Base-by-base conservation (phyloP, 2,113 vertebrate genomes). In the Etia nguti region DNA sequence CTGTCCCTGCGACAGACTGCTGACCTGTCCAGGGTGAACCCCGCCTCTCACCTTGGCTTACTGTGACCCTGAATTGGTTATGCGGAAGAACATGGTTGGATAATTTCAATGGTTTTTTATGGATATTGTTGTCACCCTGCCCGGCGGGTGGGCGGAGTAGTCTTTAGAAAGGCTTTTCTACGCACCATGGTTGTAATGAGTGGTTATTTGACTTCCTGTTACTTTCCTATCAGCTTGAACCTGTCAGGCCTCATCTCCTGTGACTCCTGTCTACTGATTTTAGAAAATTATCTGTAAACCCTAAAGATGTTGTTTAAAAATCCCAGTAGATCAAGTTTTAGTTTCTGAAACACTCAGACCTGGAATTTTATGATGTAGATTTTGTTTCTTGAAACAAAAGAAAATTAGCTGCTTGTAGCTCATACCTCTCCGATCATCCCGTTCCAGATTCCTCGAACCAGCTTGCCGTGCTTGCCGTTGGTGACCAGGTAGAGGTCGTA, bases 381-480 rank as follows among this genome's bases (percentile, higher is more conserved):
- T 24, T 70, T 18, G 1, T 73, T 24, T 46, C 22, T 2, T 29
- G 68, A 73, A 62, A 20, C 29, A 3, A 62, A 62, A 34, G 3
- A 0, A 79, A 57, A 55, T 4, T 1, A 20, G 0, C 38, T n/a
- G 54, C 16, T 22, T 16, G 20, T 20, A 1, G 13, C 26, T 38
- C 95, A 86, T 94, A 99, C 99, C 98, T 99, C 99, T 87, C 99
- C 99, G 10, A 99, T 99, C 99, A 99, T 99, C 81, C 99, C 98
- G 0, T 99, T 99, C 99, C 99, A 99, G 48, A 98, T 97, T 8
- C 99, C 98, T 0, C 97, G 97, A 59, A 99, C 98, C 1, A 98
- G 96, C 95, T 99, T 99, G 79, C 99, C 99, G 0, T 99, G 99
- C 65, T 99, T 99, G 86, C 99, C 99, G 0, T 99, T 99, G 95